Evolutionary conservation across 2,888 invertebrate genomes (phyloP).

Genomic region (Blera fallax): DNA sequence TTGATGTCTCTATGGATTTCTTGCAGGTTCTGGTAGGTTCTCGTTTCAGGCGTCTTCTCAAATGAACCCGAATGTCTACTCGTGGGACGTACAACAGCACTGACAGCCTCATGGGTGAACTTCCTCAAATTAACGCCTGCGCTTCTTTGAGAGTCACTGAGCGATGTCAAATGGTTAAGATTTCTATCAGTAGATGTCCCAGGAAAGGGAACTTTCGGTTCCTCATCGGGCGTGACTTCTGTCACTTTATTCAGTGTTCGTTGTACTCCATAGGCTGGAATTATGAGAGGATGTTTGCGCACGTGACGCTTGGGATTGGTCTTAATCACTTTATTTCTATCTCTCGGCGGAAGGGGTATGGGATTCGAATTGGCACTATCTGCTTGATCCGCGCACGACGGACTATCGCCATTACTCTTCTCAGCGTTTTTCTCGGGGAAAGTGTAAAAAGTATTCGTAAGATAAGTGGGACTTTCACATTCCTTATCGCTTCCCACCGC

Average conservation of each 20-base stretch:
- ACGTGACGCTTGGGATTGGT: constrained; percentile 87
- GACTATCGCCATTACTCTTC: constrained; percentile 2
- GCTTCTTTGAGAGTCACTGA: constrained; percentile 30
- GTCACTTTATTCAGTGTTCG: constrained; percentile 85
- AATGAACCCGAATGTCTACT: constrained; percentile 63
- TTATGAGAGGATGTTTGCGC: constrained; percentile 90
- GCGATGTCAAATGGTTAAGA: constrained; percentile 47
- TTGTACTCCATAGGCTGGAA: constrained; percentile 86
- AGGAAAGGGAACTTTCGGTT: constrained; percentile 71
- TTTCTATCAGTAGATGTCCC: constrained; percentile 51
- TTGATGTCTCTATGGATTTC: constrained; percentile 57
- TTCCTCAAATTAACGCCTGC: constrained; percentile 42
- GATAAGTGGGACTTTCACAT: constrained; percentile 81
- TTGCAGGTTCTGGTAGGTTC: constrained; percentile 79
- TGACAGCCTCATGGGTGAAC: constrained; percentile 76
- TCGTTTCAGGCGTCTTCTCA: constrained; percentile 72
- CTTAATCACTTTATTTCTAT: constrained; percentile 83
- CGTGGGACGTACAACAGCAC: constrained; percentile 75
- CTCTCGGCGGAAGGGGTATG: constrained; percentile 90
- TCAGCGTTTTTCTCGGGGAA: constrained; percentile 76
- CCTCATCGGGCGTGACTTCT: constrained; percentile 80
- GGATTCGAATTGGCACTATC: constrained; percentile 83
- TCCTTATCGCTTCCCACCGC: constrained; percentile 72
- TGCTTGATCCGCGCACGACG: constrained; percentile 10
- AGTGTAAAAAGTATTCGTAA: constrained; percentile 79